Conservation (phyloP, 1,140 invertebrate genomes). For the Onthophagus taurus region DNA sequence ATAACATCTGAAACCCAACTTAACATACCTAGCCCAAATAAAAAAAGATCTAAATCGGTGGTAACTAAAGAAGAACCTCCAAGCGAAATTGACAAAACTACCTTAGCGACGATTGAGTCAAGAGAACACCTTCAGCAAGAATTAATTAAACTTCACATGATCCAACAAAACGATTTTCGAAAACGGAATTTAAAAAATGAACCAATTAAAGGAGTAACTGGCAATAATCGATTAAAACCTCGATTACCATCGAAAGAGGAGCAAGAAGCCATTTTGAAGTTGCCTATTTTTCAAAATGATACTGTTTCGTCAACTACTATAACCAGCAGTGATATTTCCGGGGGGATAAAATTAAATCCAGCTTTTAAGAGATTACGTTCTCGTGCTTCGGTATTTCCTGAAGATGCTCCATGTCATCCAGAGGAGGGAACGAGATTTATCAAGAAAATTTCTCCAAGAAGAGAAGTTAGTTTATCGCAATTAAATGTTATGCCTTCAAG, state of each 20-base stretch:
- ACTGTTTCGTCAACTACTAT: background rate
- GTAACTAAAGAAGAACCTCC: background rate
- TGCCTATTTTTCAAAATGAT: slow-evolving; percentile 6
- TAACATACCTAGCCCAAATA: background rate
- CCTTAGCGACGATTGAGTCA: background rate
- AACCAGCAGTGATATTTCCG: background rate
- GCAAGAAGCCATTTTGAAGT: slow-evolving; percentile 7
- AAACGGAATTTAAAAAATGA: too few relatives aligned
- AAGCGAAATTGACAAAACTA: background rate
- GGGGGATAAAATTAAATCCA: background rate
- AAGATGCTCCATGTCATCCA: too few relatives aligned
- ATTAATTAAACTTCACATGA: background rate
- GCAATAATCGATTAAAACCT: slow-evolving; percentile 3
- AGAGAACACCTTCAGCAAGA: background rate
- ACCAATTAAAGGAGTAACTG: too few relatives aligned
- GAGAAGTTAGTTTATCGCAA: slow-evolving; percentile 1
- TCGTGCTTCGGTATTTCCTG: too few relatives aligned
- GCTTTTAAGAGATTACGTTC: too few relatives aligned
- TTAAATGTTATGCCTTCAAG: background rate
- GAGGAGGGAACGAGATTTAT: background rate
- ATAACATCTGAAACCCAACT: background rate
- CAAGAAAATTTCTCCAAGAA: background rate
- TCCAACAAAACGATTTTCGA: background rate
- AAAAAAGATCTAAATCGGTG: background rate
- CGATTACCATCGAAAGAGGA: background rate